Percentiles rank a stretch among this genome's conserved stretches.
phyloP scores from a whole-genome alignment of 1,140 invertebrate species.

The Archivesica marissinica region DNA sequence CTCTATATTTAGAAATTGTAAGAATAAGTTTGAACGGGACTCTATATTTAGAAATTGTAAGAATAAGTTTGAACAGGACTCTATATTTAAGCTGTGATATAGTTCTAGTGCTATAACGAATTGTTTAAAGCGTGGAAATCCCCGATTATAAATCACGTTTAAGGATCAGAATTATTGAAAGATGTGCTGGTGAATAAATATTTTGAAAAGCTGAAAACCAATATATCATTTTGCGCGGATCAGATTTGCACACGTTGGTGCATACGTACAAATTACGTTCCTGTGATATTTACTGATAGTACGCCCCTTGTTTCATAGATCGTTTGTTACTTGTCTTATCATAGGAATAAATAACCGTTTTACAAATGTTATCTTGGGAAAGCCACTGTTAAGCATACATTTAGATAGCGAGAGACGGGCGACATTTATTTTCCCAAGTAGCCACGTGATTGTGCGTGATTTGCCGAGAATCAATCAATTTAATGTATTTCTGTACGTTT shows the following conservation, averaged over 20 bases:
- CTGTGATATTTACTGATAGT: conserved; percentile 25
- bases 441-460: not conserved
- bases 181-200: no score
- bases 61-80: no score
- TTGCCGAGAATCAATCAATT: conserved; percentile 14
- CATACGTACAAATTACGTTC: conserved; percentile 29
- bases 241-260: not conserved
- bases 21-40: no score
- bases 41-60: no score
- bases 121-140: no score
- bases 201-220: no score
- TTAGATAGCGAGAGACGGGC: conserved; percentile 10
- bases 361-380: conserved; percentile 44
- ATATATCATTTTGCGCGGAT: no score
- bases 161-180: no score
- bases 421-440: conserved; percentile 55
- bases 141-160: no score
- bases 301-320: not conserved
- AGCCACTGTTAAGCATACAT: conserved; percentile 46
- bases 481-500: conserved; percentile 17
- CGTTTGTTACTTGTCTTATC: conserved; percentile 38
- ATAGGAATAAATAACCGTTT: conserved; percentile 43
- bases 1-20: no score
- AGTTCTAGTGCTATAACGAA: no score
- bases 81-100: no score